Evolutionary conservation across 2,888 invertebrate species (phyloP).

Genomic region (Neoascia interrupta): DNA sequence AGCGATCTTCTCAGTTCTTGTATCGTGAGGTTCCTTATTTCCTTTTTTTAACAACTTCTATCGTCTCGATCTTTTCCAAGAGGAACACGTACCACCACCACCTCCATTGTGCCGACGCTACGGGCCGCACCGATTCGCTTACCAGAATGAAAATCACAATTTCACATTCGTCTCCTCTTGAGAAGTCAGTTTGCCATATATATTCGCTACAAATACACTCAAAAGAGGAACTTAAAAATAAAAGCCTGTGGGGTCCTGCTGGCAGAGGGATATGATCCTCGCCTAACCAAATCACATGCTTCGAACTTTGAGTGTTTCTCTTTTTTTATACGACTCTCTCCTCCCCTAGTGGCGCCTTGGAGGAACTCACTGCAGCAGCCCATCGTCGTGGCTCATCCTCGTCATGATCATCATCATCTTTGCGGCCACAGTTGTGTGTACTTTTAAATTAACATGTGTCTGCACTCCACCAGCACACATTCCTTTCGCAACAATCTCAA

Average conservation of each 20-base stretch:
- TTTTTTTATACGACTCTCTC: slow-evolving; percentile 1
- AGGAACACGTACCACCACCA: slow-evolving; percentile 1
- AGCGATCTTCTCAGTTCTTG: no score
- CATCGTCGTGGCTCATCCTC: slow-evolving; percentile 7
- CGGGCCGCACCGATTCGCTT: slow-evolving; percentile 2
- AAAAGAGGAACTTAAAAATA: slow-evolving; percentile 48
- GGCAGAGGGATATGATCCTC: slow-evolving; percentile 16
- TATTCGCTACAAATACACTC: slow-evolving; percentile 7
- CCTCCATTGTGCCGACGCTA: neutral
- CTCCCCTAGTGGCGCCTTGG: slow-evolving; percentile 50
- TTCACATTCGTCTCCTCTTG: slow-evolving; percentile 23
- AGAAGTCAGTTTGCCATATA: slow-evolving; percentile 6
- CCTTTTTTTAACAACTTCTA: slow-evolving; percentile 7
- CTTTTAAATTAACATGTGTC: slow-evolving; percentile 66
- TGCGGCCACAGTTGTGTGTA: slow-evolving; percentile 4
- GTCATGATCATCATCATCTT: slow-evolving; percentile 15
- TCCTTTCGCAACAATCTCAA: slow-evolving; percentile 44
- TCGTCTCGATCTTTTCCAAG: slow-evolving; percentile 34
- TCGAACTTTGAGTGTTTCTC: neutral
- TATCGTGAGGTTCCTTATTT: no score
- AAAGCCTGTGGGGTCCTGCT: slow-evolving; percentile 59
- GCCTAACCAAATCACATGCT: slow-evolving; percentile 50
- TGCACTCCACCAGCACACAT: slow-evolving; percentile 49
- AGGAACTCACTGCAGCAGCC: neutral
- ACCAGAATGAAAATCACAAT: slow-evolving; percentile 51